These are phyloP conservation scores for Aplysia californica DNA, from an alignment of 1,140 invertebrate genomes.

Conservation along the genomic window DNA sequence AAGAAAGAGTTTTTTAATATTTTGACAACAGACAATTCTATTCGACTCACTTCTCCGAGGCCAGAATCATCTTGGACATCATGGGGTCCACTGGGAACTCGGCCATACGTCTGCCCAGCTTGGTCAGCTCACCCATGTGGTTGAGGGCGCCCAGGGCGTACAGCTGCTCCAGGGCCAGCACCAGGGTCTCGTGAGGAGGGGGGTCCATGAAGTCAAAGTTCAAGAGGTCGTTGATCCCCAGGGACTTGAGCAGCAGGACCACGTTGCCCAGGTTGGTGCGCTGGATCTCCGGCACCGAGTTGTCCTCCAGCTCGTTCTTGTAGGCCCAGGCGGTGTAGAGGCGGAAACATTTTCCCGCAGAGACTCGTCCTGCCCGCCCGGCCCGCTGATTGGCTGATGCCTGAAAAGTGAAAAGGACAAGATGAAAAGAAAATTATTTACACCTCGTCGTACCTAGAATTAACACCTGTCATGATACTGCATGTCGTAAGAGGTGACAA, in stretches of 20 bases:
- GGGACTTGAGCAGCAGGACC: slow-evolving; percentile 64
- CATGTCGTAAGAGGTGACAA: no score
- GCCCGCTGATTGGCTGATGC: slow-evolving; percentile 67
- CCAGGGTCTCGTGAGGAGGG: slow-evolving; percentile 96
- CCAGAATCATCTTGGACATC: slow-evolving; percentile 98
- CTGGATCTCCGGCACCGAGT: slow-evolving; percentile 89
- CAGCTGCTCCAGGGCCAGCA: slow-evolving; percentile 93
- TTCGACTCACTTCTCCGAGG: slow-evolving; percentile 91
- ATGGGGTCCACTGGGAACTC: slow-evolving; percentile 99
- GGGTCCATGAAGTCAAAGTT: slow-evolving; percentile 99
- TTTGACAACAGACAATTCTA: no score
- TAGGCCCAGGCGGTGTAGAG: slow-evolving; percentile 93
- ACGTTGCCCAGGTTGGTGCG: slow-evolving; percentile 68
- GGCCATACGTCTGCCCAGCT: slow-evolving; percentile 96
- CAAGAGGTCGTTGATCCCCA: slow-evolving; percentile 92
- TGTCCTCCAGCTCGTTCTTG: slow-evolving; percentile 97
- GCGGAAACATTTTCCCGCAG: slow-evolving; percentile 94
- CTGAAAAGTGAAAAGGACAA: slow-evolving; percentile 26
- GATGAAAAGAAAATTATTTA: no score
- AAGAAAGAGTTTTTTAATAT: no score
- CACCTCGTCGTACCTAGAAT: no score
- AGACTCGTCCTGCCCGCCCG: slow-evolving; percentile 65
- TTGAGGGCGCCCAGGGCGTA: slow-evolving; percentile 98
- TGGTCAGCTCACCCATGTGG: slow-evolving; percentile 96
- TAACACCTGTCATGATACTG: no score